Evolutionary conservation across 2,113 vertebrate species (phyloP), one percentile per base, ranked within the genome.

Genomic region (Suncus etruscus): DNA sequence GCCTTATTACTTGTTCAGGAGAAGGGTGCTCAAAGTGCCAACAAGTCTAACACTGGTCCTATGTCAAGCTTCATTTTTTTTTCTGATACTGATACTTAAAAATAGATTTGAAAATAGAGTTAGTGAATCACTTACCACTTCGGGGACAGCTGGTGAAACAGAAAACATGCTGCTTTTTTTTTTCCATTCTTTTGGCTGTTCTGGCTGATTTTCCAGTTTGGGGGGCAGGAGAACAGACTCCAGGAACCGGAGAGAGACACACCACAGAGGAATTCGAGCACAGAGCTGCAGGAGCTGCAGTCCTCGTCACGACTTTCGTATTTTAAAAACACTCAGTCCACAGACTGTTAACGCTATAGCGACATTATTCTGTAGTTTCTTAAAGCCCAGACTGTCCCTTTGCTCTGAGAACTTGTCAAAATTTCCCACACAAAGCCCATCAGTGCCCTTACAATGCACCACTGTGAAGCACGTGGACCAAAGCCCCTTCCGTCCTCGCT

Each of bases 131-230:
- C 77, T 93, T 70, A 92, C 89, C 79, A 94, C 83, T 94, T 94
- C 58, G 70, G 86, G 91, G 73, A 76, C 87, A 88, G 82, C 25
- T 89, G 81, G 51, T 93, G 95, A 96, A 70, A 94, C 68, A 97
- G 50, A 54, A 39, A 97, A 89, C 47, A 31, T 10, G 29, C 45
- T 91, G 76, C 86, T 95, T 90, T 96, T 96, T 75, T 39, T 39
- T 39, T 39, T n/a, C n/a, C n/a, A 94, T 95, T 96, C 89, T 92
- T 86, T 92, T 96, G 96, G 93, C 91, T 96, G 95, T 72, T 92
- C 96, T 97, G 95, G 96, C 95, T 89, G 68, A 91, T 31, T 89
- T 93, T 69, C 78, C 7, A 76, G 92, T 85, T 95, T 90, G 89
- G 94, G 68, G 86, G 2, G 54, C 54, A 5, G 54, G 54, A 16